Evolutionary conservation across 2,113 vertebrate genomes (phyloP), one percentile per base, ranked within the genome.

Genomic region (Tympanuchus pallidicinctus): DNA sequence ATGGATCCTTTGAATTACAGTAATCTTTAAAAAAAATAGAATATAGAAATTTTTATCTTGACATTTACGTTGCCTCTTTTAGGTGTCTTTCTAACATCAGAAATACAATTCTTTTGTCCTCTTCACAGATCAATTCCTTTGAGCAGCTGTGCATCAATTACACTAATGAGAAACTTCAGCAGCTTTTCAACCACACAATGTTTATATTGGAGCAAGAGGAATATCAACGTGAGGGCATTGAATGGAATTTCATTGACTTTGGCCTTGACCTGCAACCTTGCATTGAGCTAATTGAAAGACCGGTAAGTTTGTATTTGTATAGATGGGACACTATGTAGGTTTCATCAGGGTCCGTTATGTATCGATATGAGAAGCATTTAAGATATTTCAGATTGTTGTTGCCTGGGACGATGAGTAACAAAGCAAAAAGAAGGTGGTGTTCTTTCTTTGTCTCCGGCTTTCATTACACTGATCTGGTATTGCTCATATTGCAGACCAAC

Each of bases 171-270:
- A 99, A 99, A 69, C 98, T 99, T 74, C 99, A 99, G 98, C 99
- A 99, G 97, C 98, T 99, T 69, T 99, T 99, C 98, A 99, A 99
- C 97, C 99, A 99, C 98, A 99, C 99, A 80, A 99, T 99, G 99
- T 99, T 99, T 97, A 96, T 99, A 95, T 36, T 99, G 98, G 99
- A 99, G 96, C 99, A 99, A 96, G 99, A 99, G 91, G 99, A 99
- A 97, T 99, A 99, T 95, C 98, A 99, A 95, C 96, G 99, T 8
- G 99, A 99, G 96, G 99, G 99, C 91, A 99, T 99, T 54, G 98
- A 99, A 92, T 99, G 99, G 99, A 99, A 97, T 94, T 99, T 99
- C 98, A 99, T 99, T 40, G 99, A 99, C 97, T 99, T 99, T 13
- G 99, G 99, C 45, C 98, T 99, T 24, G 99, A 99, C 94, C 98